A percentile compares a stretch with the other conserved stretches of the same genome.
Evolutionary conservation across 2,888 invertebrate genomes (phyloP).

Genomic region (Lasioglossum marginatum): DNA sequence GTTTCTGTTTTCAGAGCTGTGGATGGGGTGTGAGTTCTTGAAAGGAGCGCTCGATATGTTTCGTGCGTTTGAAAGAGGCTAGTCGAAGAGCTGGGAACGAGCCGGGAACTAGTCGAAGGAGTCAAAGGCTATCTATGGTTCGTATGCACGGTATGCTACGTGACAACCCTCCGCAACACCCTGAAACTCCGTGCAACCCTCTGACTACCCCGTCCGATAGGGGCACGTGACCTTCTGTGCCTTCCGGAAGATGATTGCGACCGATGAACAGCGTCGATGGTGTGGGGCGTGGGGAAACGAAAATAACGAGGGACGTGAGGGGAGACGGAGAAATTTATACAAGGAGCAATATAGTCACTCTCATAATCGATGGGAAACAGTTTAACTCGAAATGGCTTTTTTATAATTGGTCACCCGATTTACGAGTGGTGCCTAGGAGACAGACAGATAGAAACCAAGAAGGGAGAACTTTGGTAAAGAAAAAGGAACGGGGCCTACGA

Average conservation of each 20-base stretch:
- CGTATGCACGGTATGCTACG: conserved; percentile 29
- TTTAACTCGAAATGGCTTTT: too few relatives aligned
- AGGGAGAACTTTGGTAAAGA: too few relatives aligned
- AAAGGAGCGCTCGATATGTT: conserved; percentile 35
- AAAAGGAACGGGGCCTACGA: too few relatives aligned
- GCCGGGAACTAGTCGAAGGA: not conserved
- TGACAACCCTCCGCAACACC: not conserved
- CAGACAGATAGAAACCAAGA: too few relatives aligned
- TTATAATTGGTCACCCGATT: too few relatives aligned
- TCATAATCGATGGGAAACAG: too few relatives aligned
- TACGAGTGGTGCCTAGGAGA: too few relatives aligned
- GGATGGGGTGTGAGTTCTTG: not conserved
- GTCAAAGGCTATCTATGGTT: conserved; percentile 38
- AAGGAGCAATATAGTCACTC: too few relatives aligned
- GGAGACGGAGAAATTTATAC: not conserved
- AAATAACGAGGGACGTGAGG: conserved; percentile 22
- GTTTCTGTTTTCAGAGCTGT: conserved; percentile 10
- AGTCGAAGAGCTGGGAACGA: not conserved
- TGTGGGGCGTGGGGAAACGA: not conserved
- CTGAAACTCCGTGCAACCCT: not conserved
- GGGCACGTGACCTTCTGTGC: conserved; percentile 50
- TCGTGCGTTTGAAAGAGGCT: conserved; percentile 9
- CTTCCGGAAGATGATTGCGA: conserved; percentile 48
- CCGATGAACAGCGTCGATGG: conserved; percentile 26
- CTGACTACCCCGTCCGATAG: not conserved